A percentile compares a stretch with the other conserved stretches of the same genome.
Conservation (phyloP, 2,888 invertebrate genomes). For the Opisthograptis luteolata region DNA sequence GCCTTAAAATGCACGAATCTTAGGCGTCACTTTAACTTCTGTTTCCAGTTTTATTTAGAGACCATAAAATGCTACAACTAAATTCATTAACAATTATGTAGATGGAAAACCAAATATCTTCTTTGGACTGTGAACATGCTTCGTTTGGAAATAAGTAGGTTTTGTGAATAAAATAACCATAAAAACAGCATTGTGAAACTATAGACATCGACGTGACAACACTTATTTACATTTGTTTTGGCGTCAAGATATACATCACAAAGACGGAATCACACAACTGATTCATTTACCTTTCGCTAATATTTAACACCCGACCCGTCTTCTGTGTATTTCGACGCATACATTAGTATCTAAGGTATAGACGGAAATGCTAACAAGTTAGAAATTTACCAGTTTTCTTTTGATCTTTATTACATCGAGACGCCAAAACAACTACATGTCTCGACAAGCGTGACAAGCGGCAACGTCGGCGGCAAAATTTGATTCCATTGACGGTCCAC, state of each 20-base stretch:
- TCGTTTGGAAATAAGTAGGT: not conserved
- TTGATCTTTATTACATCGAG: not conserved
- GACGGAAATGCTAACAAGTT: too few relatives aligned
- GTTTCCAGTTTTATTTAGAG: not conserved
- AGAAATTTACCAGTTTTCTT: too few relatives aligned
- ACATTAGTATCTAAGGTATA: too few relatives aligned
- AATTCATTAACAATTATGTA: not conserved
- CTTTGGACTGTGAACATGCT: conserved; percentile 11
- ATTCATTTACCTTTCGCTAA: too few relatives aligned
- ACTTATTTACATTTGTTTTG: conserved; percentile 4
- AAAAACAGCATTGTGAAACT: not conserved
- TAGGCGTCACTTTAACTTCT: not conserved
- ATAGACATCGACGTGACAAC: not conserved
- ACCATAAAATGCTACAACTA: not conserved
- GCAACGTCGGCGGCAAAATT: too few relatives aligned
- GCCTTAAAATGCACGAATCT: too few relatives aligned
- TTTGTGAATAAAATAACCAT: not conserved
- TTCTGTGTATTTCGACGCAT: too few relatives aligned
- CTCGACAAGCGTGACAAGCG: not conserved
- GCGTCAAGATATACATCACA: not conserved
- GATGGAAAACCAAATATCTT: not conserved
- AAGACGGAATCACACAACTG: too few relatives aligned
- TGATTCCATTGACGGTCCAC: too few relatives aligned
- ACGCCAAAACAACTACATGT: not conserved
- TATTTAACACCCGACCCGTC: too few relatives aligned